Base-by-base conservation (phyloP, 2,888 invertebrate species). In the Gonocerus acuteangulatus region DNA sequence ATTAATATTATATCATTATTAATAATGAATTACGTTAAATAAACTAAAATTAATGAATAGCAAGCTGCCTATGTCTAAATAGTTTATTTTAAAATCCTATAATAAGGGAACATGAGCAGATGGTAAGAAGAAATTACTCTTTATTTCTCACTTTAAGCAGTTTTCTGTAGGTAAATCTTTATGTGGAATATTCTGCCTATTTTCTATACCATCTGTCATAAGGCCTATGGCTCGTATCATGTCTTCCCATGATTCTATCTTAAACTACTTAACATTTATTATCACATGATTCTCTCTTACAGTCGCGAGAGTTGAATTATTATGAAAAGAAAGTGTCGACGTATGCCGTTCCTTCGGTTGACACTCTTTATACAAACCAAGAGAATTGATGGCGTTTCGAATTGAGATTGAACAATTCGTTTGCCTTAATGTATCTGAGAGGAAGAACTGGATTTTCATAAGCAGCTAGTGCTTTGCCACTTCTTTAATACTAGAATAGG, bases 231-330 rank as follows among this genome's bases (percentile, higher is more conserved):
- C 39, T 15, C n/a, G n/a, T 39, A 39, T n/a, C 39, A 15, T n/a
- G 4, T 39, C 13, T 13, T 39, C 9, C 9, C 39, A 15, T 15
- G n/a, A 9, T 39, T 39, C 39, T 39, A 39, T 39, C n/a, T 39
- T 52, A 39, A 39, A 15, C 54, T 54, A 54, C 54, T 54, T 54
- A 52, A 39, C 23, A 15, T 21, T 54, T 42, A 54, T 54, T 54
- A 54, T 54, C 54, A 54, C 54, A 54, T 42, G 54, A 42, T 21
- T 39, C 54, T 42, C 42, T 54, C 39, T 19, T 16, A 34, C 2
- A 11, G 19, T 42, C 36, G 42, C 39, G 54, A 39, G 42, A 51
- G 39, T 54, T 42, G 42, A 15, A 42, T 42, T 54, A 36, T 32
- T 42, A 42, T 36, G 39, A 22, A 6, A 39, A 42, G 23, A 39